Conservation (phyloP, 2,797 vertebrate genomes). For the Mareca strepera region DNA sequence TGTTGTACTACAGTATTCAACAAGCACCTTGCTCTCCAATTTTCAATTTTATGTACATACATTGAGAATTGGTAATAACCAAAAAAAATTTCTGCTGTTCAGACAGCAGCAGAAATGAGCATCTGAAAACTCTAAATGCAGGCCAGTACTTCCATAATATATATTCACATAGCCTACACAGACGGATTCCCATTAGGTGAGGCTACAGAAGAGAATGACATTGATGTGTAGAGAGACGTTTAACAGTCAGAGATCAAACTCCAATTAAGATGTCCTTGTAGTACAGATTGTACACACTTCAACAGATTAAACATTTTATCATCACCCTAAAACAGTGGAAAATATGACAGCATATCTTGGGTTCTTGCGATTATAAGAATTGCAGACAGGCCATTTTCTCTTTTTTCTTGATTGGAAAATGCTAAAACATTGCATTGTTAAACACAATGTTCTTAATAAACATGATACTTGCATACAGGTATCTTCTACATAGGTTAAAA, state of each 20-base stretch:
- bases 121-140: not conserved
- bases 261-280: not conserved
- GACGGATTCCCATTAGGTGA: not conserved
- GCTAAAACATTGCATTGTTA: not conserved
- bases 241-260: not conserved
- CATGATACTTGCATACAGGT: not conserved
- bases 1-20: not conserved
- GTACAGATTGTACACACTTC: not conserved
- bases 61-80: not conserved
- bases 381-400: not conserved
- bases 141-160: not conserved
- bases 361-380: not conserved
- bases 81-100: not conserved
- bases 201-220: not conserved
- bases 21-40: fast-evolving
- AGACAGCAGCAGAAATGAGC: not conserved
- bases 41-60: not conserved
- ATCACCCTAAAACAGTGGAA: not conserved
- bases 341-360: not conserved
- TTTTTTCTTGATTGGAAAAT: not conserved
- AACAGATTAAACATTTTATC: not conserved
- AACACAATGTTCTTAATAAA: not conserved
- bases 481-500: not conserved
- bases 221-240: not conserved
- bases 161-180: not conserved